These are phyloP conservation scores for Cantharis nigra DNA, from an alignment of 2,888 invertebrate genomes.

Conservation along the genomic window DNA sequence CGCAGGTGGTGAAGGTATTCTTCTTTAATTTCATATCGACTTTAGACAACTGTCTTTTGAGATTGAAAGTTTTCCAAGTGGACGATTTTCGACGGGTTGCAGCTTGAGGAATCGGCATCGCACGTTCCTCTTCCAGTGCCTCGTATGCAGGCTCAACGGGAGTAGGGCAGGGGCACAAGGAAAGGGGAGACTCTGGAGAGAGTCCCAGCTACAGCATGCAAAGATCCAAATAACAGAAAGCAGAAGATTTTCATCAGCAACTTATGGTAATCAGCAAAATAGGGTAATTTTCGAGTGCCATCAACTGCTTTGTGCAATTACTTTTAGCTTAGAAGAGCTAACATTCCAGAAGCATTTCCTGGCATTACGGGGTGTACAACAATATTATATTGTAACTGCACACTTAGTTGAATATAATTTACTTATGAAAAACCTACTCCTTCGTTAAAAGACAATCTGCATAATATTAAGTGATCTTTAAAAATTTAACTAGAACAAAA, in stretches of 20 bases:
- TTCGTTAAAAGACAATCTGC: constrained; percentile 7
- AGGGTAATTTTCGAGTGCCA: constrained; percentile 40
- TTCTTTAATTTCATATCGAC: constrained; percentile 74
- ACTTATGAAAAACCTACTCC: constrained; percentile 16
- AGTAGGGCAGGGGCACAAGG: constrained; percentile 56
- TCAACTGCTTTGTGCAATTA: constrained; percentile 32
- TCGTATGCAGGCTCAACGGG: constrained; percentile 58
- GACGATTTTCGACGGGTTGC: constrained; percentile 65
- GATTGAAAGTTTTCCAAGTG: constrained; percentile 78
- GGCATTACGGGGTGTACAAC: constrained; percentile 4
- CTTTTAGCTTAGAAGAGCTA: constrained; percentile 27
- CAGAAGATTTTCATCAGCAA: constrained; percentile 44
- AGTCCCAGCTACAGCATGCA: constrained; percentile 54
- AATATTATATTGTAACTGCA: constrained; percentile 16
- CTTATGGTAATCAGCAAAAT: constrained; percentile 48
- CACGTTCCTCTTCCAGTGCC: constrained; percentile 52
- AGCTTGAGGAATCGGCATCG: constrained; percentile 48
- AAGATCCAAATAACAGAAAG: constrained; percentile 48
- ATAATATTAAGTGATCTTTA: constrained; percentile 1
- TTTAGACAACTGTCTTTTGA: constrained; percentile 80
- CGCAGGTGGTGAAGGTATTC: constrained; percentile 60
- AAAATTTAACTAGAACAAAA: neutral
- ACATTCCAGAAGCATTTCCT: constrained; percentile 22
- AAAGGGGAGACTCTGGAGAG: constrained; percentile 53
- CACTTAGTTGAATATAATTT: constrained; percentile 26